Evolutionary conservation across 1,140 invertebrate genomes (phyloP).

Genomic region (Hycleus phaleratus): DNA sequence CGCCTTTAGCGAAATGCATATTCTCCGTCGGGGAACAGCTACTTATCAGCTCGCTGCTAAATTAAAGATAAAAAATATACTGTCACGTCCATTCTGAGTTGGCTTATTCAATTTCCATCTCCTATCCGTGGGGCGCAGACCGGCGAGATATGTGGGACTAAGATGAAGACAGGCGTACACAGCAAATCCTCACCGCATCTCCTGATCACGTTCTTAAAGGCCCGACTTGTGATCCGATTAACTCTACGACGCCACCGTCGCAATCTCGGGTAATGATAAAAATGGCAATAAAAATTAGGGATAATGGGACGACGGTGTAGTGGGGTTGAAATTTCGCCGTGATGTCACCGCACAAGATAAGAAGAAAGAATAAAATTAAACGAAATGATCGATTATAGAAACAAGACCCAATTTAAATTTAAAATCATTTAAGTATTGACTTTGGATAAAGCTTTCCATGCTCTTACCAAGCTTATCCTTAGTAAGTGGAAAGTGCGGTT

Average conservation of each 20-base stretch:
- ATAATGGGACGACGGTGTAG: conserved; percentile 30
- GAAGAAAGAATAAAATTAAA: conserved; percentile 26
- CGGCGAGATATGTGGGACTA: conserved; percentile 27
- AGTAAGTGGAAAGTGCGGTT: conserved; percentile 33
- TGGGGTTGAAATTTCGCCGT: conserved; percentile 18
- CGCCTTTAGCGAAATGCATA: conserved; percentile 33
- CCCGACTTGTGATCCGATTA: conserved; percentile 38
- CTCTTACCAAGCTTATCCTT: conserved; percentile 27
- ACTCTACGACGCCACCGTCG: conserved; percentile 32
- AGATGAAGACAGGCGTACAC: conserved; percentile 30
- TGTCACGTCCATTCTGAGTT: conserved; percentile 38
- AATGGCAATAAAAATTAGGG: conserved; percentile 42
- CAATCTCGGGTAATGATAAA: conserved; percentile 41
- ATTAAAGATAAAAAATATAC: conserved; percentile 43
- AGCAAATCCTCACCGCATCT: conserved; percentile 34
- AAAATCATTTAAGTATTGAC: conserved; percentile 36
- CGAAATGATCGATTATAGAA: conserved; percentile 31
- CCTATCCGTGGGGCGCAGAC: conserved; percentile 13
- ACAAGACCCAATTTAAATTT: conserved; percentile 35
- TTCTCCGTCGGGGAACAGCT: conserved; percentile 30
- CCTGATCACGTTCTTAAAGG: conserved; percentile 38
- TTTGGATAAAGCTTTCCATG: conserved; percentile 29
- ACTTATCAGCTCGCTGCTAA: conserved; percentile 39
- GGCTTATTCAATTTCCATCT: conserved; percentile 40
- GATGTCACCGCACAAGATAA: conserved; percentile 15